Evolutionary conservation across 2,113 vertebrate species (phyloP).

Genomic region (Rostratula benghalensis): DNA sequence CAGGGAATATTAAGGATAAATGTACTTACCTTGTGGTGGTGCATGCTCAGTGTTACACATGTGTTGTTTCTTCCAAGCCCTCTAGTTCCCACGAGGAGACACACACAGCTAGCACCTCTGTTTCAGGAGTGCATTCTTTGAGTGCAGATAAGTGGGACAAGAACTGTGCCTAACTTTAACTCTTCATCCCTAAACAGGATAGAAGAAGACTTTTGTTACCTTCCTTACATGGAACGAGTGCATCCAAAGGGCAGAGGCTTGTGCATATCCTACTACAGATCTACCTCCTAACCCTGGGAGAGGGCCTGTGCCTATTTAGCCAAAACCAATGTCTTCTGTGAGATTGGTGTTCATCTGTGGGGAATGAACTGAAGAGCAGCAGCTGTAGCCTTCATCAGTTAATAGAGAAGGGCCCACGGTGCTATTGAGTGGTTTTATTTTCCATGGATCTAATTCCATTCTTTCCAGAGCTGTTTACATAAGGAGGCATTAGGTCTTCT

Average conservation of each 20-base stretch:
- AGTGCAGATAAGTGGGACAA: neutral
- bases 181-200: neutral
- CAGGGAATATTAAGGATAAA: neutral
- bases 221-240: neutral
- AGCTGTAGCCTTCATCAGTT: neutral
- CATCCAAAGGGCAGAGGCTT: neutral
- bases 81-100: neutral
- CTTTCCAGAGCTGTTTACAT: neutral
- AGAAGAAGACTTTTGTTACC: neutral
- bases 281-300: neutral
- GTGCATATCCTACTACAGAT: neutral
- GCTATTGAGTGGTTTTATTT: neutral
- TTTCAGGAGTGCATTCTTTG: neutral
- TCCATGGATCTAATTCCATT: neutral
- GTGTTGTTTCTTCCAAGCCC: neutral
- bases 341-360: neutral
- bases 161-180: neutral
- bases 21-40: neutral
- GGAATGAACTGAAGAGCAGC: neutral
- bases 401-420: rapidly evolving
- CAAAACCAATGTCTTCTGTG: neutral
- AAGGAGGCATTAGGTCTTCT: neutral
- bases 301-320: neutral
- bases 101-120: neutral
- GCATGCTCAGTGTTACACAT: neutral